These are phyloP conservation scores for Tupiocoris notatus DNA, from an alignment of 2,888 invertebrate genomes.

Conservation along the genomic window DNA sequence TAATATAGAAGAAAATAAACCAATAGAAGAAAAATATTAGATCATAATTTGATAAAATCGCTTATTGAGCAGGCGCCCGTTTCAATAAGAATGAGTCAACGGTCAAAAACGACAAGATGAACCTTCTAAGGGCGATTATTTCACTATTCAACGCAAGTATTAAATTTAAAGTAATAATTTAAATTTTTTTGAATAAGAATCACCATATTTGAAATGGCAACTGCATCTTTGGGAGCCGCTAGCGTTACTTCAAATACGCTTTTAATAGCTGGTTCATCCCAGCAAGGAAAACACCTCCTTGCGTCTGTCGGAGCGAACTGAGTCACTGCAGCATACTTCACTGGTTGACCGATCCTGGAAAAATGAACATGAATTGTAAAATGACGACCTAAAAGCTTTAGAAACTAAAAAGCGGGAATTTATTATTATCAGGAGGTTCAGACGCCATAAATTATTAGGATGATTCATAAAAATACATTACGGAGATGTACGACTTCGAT, in stretches of 20 bases:
- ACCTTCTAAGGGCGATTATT: no score
- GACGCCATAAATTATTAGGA: background rate
- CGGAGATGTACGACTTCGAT: slow-evolving; percentile 72
- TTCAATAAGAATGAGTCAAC: no score
- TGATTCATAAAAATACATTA: background rate
- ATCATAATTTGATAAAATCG: no score
- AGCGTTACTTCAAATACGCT: slow-evolving; percentile 89
- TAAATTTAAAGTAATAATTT: no score
- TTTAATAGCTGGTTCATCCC: slow-evolving; percentile 96
- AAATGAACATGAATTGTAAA: no score
- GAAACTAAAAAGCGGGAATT: background rate
- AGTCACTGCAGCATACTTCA: slow-evolving; percentile 82
- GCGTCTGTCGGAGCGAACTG: slow-evolving; percentile 92
- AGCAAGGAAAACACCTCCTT: slow-evolving; percentile 91
- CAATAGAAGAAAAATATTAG: no score
- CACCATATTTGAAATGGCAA: slow-evolving; percentile 92
- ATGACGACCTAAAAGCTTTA: no score
- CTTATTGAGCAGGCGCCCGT: no score
- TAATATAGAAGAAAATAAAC: no score
- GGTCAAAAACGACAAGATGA: no score
- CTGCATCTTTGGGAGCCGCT: slow-evolving; percentile 69
- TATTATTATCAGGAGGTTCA: background rate
- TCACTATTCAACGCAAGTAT: no score
- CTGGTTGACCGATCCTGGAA: slow-evolving; percentile 63
- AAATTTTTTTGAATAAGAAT: slow-evolving; percentile 38